These are phyloP conservation scores for Lithophane semibrunnea DNA, from an alignment of 2,888 invertebrate species.

Conservation along the genomic window DNA sequence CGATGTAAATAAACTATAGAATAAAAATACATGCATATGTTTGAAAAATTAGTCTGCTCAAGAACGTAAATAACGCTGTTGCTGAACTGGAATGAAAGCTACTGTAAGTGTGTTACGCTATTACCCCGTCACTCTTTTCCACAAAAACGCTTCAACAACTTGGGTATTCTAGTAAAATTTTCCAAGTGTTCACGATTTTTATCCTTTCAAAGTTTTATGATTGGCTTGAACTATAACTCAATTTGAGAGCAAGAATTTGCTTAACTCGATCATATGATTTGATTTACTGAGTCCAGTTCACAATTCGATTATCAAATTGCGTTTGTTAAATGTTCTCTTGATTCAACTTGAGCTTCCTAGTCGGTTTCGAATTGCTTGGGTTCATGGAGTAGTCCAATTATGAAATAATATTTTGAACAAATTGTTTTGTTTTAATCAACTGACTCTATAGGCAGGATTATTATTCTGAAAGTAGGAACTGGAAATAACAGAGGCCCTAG, in stretches of 20 bases:
- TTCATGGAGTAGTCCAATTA: slow-evolving; percentile 41
- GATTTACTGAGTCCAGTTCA: slow-evolving; percentile 50
- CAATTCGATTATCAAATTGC: slow-evolving; percentile 63
- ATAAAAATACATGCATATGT: too few relatives aligned
- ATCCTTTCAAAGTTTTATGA: slow-evolving; percentile 40
- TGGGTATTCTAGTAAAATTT: slow-evolving; percentile 14
- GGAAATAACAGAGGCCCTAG: neutral
- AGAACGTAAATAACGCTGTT: too few relatives aligned
- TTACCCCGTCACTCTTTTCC: too few relatives aligned
- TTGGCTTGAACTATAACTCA: slow-evolving; percentile 48
- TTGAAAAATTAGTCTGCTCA: too few relatives aligned
- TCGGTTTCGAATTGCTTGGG: slow-evolving; percentile 56
- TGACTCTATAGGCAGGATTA: neutral
- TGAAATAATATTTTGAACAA: slow-evolving; percentile 40
- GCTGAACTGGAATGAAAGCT: too few relatives aligned
- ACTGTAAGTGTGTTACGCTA: too few relatives aligned
- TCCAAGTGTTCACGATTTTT: slow-evolving; percentile 24
- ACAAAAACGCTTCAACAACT: neutral
- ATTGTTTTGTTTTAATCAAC: slow-evolving; percentile 7
- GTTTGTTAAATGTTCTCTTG: slow-evolving; percentile 59
- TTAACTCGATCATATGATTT: slow-evolving; percentile 60
- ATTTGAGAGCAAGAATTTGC: slow-evolving; percentile 51
- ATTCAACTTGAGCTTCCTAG: slow-evolving; percentile 51
- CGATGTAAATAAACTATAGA: too few relatives aligned
- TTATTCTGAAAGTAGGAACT: neutral